Base-by-base conservation (phyloP, 2,797 vertebrate genomes). In the Sebastes glaucus region DNA sequence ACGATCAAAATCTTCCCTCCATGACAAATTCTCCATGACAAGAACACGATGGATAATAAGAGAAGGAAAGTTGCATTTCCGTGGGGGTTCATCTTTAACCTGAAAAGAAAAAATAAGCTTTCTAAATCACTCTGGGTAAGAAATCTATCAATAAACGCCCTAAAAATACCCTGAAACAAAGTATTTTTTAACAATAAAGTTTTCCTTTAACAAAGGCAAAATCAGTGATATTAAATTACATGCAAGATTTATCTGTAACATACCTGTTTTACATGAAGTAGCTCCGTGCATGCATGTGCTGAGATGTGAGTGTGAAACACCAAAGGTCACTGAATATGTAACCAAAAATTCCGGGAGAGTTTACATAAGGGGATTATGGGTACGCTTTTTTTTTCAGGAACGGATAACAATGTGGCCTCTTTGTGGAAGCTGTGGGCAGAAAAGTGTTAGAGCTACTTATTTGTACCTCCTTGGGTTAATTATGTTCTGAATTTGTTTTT, bases 1-100 rank as follows among this genome's bases (percentile, higher is more conserved):
- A 93, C 46, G 4, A 94, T 55, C 64, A 88, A 68, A 87, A 92
- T 82, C 53, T 77, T 90, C 22, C 89, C 86, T 23, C 73, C 69
- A 0, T 85, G 55, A 38, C 70, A 71, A 49, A 30, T 4, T 55
- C 57, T 72, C 77, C 83, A 82, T 3, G 68, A 81, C 13, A 85
- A 64, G 6, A 86, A 32, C 4, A 70, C 5, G 2, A 77, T 16
- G 8, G 23, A 66, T 32, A 73, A 20, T 4, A 86, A 33, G 30
- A 87, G 53, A 30, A 92, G 22, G 71, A 71, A 35, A 5, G 28
- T 11, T 27, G 42, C 18, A 68, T 65, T 74, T 77, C 52, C 13
- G 3, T 9, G 20, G 0, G 2, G 18, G 2, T 1, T 1, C 91
- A 93, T 90, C 20, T 81, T 86, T 52, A 55, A 78, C 72, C 87